phyloP scores from a whole-genome alignment of 2,113 vertebrate genomes.

The Callipepla squamata region DNA sequence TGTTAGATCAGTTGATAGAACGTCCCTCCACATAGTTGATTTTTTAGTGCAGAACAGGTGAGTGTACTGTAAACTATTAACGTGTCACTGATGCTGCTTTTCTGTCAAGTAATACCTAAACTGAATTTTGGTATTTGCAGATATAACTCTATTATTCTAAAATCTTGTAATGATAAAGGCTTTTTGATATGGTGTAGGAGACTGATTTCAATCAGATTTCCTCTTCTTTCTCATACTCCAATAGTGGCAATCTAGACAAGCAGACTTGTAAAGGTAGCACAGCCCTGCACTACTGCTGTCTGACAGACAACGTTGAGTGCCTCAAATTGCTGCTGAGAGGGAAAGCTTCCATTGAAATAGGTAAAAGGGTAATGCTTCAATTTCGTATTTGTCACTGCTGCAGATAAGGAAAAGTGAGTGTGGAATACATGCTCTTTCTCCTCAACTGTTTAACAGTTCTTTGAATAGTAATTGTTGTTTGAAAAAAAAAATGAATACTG shows the following conservation, averaged over 20 bases:
- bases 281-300: conserved; percentile 95
- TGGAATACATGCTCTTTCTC: not conserved
- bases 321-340: conserved; percentile 95
- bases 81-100: not conserved
- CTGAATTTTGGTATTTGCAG: not conserved
- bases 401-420: not conserved
- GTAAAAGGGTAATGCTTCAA: conserved; percentile 74
- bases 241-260: conserved; percentile 90
- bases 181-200: not conserved
- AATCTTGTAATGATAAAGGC: not conserved
- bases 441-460: not conserved
- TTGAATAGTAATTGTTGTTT: not conserved
- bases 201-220: not conserved
- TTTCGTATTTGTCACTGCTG: conserved; percentile 15
- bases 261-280: conserved; percentile 92
- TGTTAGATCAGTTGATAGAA: conserved; percentile 92
- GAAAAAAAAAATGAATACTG: not conserved
- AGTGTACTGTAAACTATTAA: not conserved
- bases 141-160: not conserved
- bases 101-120: not conserved
- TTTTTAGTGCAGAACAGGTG: conserved; percentile 96
- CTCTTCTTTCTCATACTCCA: conserved; percentile 28
- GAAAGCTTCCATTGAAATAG: conserved; percentile 88
- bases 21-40: conserved; percentile 96
- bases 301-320: conserved; percentile 94